Evolutionary conservation across 2,113 vertebrate genomes (phyloP), one percentile per base, ranked within the genome.

Genomic region (Nymphicus hollandicus): DNA sequence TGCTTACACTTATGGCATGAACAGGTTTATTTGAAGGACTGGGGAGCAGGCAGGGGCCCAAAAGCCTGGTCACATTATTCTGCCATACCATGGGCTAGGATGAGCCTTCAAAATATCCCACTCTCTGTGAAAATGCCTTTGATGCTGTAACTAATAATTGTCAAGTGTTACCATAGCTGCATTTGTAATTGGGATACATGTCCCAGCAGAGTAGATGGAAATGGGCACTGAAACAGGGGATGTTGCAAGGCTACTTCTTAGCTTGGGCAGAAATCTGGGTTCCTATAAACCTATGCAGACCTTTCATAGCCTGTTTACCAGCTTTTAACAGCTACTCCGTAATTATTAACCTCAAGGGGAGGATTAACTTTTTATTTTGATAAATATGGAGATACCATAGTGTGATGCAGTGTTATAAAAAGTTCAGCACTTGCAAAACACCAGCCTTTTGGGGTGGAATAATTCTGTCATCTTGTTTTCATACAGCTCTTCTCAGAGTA

Each of bases 401-500:
- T 7, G 1, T 74, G 47, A 63, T 78, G 47, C 53, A 69, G 69
- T 41, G 33, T 84, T 92, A 81, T 23, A 35, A 64, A 47, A 65
- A 47, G 66, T 58, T 18, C 33, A 66, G 50, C 25, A 27, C 50
- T 83, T 89, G 53, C 81, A 64, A 96, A 88, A 88, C 82, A 71
- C 46, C 76, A 86, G 85, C 65, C 64, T 93, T 94, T 92, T 7
- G 13, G 84, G 63, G 31, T 25, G 55, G 89, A 95, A 83, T 77
- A 87, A 95, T 89, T 94, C 55, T 90, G 85, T 96, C 94, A 71
- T 77, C 71, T 86, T 96, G 88, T 91, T 96, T 94, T 64, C 79
- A 81, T 47, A 90, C 79, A 88, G 87, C 29, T 89, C 53, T 68
- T 89, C 74, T 91, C 77, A 78, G n/a, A 87, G 41, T 53, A 85